These are phyloP conservation scores for Nomada goodeniana DNA, from an alignment of 2,888 invertebrate species.

Conservation along the genomic window DNA sequence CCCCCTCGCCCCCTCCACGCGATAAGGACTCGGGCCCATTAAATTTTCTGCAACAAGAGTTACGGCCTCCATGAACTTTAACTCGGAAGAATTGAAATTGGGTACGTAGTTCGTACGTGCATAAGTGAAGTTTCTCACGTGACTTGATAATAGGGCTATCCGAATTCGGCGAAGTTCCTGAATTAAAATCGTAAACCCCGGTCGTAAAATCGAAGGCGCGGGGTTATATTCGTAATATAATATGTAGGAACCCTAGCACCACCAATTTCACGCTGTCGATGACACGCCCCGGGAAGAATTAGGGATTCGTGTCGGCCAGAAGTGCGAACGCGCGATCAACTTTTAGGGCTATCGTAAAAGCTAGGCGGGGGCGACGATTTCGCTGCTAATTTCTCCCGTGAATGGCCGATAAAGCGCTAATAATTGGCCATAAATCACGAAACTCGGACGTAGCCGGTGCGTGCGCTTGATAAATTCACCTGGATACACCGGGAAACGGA, in stretches of 20 bases:
- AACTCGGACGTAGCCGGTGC: conserved; percentile 10
- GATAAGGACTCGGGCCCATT: background rate
- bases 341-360: conserved; percentile 25
- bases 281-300: conserved; percentile 6
- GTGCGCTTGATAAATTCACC: conserved; percentile 40
- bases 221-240: background rate
- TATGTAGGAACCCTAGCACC: background rate
- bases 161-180: background rate
- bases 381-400: conserved; percentile 37
- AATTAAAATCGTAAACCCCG: background rate
- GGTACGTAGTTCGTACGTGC: background rate
- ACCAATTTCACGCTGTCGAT: conserved; percentile 17
- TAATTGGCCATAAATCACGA: conserved; percentile 40
- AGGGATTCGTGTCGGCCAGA: background rate
- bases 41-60: background rate
- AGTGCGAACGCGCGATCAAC: conserved; percentile 13
- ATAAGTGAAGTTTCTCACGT: background rate
- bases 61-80: background rate
- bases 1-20: too few relatives aligned
- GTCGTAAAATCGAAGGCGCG: background rate
- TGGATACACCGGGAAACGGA: conserved; percentile 7
- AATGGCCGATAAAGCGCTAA: conserved; percentile 35
- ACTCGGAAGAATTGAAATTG: background rate
- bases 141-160: too few relatives aligned
- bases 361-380: background rate